Evolutionary conservation across 92 coral and sea anemone species (phyloP).

Genomic region (Umimayanthus kanabou): DNA sequence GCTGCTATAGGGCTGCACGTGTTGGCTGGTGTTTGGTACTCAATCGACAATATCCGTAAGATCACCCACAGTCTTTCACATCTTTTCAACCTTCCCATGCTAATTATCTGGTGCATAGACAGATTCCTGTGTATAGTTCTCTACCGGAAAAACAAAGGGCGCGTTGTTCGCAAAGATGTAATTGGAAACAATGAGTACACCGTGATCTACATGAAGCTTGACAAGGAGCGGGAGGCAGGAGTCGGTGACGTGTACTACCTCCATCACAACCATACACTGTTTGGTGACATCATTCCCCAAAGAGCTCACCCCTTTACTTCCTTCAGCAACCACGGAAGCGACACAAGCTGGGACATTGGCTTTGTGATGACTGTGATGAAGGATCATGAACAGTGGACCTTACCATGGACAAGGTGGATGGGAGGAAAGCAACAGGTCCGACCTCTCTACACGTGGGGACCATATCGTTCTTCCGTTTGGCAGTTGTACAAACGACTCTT

Average conservation of each 20-base stretch:
- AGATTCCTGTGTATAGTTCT: slow-evolving; percentile 44
- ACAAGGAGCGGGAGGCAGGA: background rate
- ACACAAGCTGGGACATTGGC: slow-evolving; percentile 57
- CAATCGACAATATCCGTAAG: slow-evolving; percentile 60
- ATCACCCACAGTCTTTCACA: slow-evolving; percentile 59
- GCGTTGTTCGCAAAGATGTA: slow-evolving; percentile 40
- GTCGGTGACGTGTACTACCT: slow-evolving; percentile 59
- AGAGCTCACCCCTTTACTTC: slow-evolving; percentile 61
- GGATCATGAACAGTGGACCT: slow-evolving; percentile 42
- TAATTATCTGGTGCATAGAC: slow-evolving; percentile 59
- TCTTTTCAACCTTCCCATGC: slow-evolving; percentile 48
- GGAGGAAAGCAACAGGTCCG: slow-evolving; percentile 16
- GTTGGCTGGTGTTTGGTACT: slow-evolving; percentile 59
- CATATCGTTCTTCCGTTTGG: slow-evolving; percentile 60
- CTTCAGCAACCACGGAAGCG: slow-evolving; percentile 42
- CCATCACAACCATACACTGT: slow-evolving; percentile 31
- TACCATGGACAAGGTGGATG: slow-evolving; percentile 58
- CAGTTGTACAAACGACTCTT: slow-evolving; percentile 30
- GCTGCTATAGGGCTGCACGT: slow-evolving; percentile 54
- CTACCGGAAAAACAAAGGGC: slow-evolving; percentile 46
- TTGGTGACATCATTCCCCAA: slow-evolving; percentile 46
- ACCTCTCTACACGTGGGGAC: slow-evolving; percentile 48
- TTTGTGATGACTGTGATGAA: slow-evolving; percentile 51
- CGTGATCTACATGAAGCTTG: slow-evolving; percentile 46
- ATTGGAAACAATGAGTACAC: slow-evolving; percentile 52